phyloP scores from a whole-genome alignment of 2,113 vertebrate species.

The Lampris megalopsis region DNA sequence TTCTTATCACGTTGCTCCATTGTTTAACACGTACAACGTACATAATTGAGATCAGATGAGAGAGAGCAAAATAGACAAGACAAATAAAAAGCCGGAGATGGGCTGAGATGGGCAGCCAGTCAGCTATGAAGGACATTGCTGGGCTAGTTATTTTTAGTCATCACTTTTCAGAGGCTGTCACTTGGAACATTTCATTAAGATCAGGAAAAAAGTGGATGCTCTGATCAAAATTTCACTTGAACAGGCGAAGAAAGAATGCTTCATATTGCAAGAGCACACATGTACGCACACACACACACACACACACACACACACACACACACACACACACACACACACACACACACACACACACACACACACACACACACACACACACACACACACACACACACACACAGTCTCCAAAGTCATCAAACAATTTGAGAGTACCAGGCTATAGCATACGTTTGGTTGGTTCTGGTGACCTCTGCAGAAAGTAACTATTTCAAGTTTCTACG shows the following conservation, averaged over 20 bases:
- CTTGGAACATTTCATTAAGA: slow-evolving; percentile 77
- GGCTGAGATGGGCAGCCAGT: slow-evolving; percentile 54
- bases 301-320: slow-evolving; percentile 5
- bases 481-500: slow-evolving; percentile 38
- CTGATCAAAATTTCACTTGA: background rate
- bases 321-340: background rate
- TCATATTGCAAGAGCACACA: background rate
- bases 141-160: slow-evolving; percentile 74
- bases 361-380: slow-evolving; percentile 4
- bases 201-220: slow-evolving; percentile 24
- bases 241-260: slow-evolving; percentile 26
- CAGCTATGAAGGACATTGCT: slow-evolving; percentile 75
- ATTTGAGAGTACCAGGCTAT: background rate
- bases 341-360: background rate
- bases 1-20: slow-evolving; percentile 14
- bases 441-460: slow-evolving; percentile 33
- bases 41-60: slow-evolving; percentile 41
- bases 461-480: slow-evolving; percentile 53
- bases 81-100: slow-evolving; percentile 30
- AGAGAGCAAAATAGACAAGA: slow-evolving; percentile 42
- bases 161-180: slow-evolving; percentile 72
- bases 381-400: slow-evolving; percentile 15
- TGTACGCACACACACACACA: background rate
- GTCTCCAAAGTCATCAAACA: background rate
- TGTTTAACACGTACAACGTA: slow-evolving; percentile 28